These are phyloP conservation scores for Amitus sp. DNA, from an alignment of 2,888 invertebrate species.

Conservation along the genomic window DNA sequence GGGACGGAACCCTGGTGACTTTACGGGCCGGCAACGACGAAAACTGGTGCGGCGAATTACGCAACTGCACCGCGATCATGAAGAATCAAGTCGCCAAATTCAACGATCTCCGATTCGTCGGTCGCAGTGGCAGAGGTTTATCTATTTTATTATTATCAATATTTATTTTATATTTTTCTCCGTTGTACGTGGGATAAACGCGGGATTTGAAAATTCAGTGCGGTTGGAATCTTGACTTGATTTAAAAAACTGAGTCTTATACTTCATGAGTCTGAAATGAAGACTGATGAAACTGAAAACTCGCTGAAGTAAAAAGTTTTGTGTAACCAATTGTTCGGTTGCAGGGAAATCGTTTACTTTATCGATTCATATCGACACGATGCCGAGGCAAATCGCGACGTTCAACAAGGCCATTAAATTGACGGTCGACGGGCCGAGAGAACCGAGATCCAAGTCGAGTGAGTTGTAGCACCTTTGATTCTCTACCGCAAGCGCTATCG, in stretches of 20 bases:
- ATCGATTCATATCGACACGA: constrained; percentile 90
- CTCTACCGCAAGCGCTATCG: constrained; percentile 56
- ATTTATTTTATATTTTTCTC: too few species aligned
- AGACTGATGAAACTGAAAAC: too few species aligned
- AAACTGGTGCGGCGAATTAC: constrained; percentile 93
- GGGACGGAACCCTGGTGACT: constrained; percentile 93
- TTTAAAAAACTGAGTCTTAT: too few species aligned
- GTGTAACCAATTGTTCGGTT: too few species aligned
- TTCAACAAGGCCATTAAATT: constrained; percentile 99
- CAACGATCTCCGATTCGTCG: constrained; percentile 97
- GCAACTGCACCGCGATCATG: constrained; percentile 94
- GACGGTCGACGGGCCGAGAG: constrained; percentile 98
- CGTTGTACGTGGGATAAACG: too few species aligned
- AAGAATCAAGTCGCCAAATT: constrained; percentile 99
- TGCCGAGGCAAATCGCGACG: constrained; percentile 86
- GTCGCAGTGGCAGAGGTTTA: constrained; percentile 92
- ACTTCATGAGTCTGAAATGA: too few species aligned
- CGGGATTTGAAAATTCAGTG: too few species aligned
- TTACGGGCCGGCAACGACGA: constrained; percentile 98
- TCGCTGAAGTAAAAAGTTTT: too few species aligned
- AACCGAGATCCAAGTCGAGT: constrained; percentile 97
- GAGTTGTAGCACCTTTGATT: constrained; percentile 66
- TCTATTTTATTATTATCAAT: too few species aligned
- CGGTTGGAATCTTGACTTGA: too few species aligned
- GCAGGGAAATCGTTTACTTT: constrained; percentile 91